Conservation (phyloP, 2,113 vertebrate species). For the Protomyctophum bolini region DNA sequence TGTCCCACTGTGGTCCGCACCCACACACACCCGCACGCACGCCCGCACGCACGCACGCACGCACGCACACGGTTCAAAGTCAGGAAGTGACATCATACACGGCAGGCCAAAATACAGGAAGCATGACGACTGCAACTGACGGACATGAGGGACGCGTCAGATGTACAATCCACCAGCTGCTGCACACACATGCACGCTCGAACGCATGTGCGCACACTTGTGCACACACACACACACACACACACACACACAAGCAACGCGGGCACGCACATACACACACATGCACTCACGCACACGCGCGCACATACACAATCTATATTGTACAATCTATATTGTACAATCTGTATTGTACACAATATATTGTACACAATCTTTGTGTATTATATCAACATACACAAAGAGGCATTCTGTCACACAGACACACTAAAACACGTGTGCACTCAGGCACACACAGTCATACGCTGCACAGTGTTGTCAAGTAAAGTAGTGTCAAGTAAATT, state of each 20-base stretch:
- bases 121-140: slow-evolving; percentile 60
- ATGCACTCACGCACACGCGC: neutral
- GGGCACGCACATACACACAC: slow-evolving; percentile 7
- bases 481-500: too few species aligned
- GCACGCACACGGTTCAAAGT: slow-evolving; percentile 15
- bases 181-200: slow-evolving; percentile 35
- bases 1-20: slow-evolving; percentile 52
- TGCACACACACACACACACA: slow-evolving; percentile 4
- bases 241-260: slow-evolving; percentile 22
- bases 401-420: neutral
- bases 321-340: too few species aligned
- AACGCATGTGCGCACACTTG: slow-evolving; percentile 29
- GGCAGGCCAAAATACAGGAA: slow-evolving; percentile 71
- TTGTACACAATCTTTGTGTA: neutral
- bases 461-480: neutral
- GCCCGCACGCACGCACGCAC: slow-evolving; percentile 21
- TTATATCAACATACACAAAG: neutral
- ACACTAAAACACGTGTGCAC: neutral
- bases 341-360: neutral
- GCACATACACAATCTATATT: slow-evolving; percentile 4
- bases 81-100: slow-evolving; percentile 77
- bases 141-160: slow-evolving; percentile 62
- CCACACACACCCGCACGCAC: slow-evolving; percentile 31
- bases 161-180: slow-evolving; percentile 58
- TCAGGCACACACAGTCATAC: neutral